phyloP scores from a whole-genome alignment of 2,113 vertebrate genomes.

The Dipodomys merriami region DNA sequence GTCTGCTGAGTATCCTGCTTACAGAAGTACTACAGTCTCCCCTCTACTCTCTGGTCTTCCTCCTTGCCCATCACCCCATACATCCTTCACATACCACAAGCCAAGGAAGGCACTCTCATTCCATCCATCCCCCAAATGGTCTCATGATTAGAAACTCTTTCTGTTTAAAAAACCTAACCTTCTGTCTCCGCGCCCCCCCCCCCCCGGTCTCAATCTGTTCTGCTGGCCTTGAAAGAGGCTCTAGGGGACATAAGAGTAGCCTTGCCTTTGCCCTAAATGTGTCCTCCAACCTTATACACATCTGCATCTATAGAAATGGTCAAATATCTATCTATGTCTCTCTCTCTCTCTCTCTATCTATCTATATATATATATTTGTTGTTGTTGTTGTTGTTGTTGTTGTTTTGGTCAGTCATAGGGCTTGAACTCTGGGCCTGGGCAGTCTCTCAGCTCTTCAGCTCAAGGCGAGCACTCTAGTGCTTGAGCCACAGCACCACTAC shows the following conservation, averaged over 20 bases:
- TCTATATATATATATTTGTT: too few relatives aligned
- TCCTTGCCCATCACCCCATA: not conserved
- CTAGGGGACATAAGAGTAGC: not conserved
- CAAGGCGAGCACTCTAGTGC: too few relatives aligned
- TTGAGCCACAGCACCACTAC: too few relatives aligned
- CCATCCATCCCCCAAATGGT: not conserved
- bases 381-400: not conserved
- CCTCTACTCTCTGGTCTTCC: slow-evolving; percentile 8
- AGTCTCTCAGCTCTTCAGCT: too few relatives aligned
- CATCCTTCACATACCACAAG: not conserved
- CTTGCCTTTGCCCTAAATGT: not conserved
- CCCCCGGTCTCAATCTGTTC: not conserved
- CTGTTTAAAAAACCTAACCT: not conserved
- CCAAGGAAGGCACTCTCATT: not conserved
- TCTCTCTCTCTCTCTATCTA: too few relatives aligned
- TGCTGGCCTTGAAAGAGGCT: not conserved
- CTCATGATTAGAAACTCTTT: not conserved
- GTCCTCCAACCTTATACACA: not conserved
- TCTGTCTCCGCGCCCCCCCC: not conserved
- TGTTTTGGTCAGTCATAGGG: too few relatives aligned
- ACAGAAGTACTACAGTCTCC: not conserved
- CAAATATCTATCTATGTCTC: not conserved
- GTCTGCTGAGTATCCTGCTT: not conserved
- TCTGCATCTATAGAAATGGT: not conserved
- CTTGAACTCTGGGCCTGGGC: too few relatives aligned